Percentiles rank a stretch among this genome's conserved stretches.
Evolutionary conservation across 2,888 invertebrate species (phyloP).

Genomic region (Trissolcus japonicus): DNA sequence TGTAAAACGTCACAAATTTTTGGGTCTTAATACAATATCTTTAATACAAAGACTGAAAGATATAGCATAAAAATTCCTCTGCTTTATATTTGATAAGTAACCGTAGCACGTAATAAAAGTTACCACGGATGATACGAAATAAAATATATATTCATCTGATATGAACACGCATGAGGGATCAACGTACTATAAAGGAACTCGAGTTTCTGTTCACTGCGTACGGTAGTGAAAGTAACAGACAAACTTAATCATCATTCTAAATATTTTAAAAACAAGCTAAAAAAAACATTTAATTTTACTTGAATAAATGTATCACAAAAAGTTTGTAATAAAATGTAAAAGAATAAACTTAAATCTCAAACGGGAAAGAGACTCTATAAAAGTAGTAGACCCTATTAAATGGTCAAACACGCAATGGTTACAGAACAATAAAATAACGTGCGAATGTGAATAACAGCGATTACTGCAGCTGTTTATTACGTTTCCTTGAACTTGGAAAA

Average conservation of each 20-base stretch:
- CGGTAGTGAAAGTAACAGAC: slow-evolving; percentile 16
- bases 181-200: slow-evolving; percentile 21
- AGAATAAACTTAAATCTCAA: neutral
- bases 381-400: neutral
- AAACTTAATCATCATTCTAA: neutral
- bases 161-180: slow-evolving; percentile 4
- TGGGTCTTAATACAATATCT: too few relatives aligned
- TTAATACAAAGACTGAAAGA: too few relatives aligned
- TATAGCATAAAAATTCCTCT: too few relatives aligned
- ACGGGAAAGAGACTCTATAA: neutral
- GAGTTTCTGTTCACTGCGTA: neutral
- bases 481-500: slow-evolving; percentile 58
- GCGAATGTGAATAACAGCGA: slow-evolving; percentile 15
- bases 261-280: neutral
- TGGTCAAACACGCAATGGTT: neutral
- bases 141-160: too few relatives aligned
- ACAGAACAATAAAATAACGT: neutral
- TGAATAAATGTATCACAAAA: neutral
- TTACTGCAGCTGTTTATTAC: slow-evolving; percentile 4
- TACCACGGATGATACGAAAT: too few relatives aligned
- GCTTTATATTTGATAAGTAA: too few relatives aligned
- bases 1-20: too few relatives aligned
- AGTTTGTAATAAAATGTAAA: too few relatives aligned
- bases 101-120: too few relatives aligned
- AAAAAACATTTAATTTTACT: neutral